Evolutionary conservation across 2,797 vertebrate species (phyloP), one percentile per base, ranked within the genome.

Genomic region (Rhinatrema bivittatum): DNA sequence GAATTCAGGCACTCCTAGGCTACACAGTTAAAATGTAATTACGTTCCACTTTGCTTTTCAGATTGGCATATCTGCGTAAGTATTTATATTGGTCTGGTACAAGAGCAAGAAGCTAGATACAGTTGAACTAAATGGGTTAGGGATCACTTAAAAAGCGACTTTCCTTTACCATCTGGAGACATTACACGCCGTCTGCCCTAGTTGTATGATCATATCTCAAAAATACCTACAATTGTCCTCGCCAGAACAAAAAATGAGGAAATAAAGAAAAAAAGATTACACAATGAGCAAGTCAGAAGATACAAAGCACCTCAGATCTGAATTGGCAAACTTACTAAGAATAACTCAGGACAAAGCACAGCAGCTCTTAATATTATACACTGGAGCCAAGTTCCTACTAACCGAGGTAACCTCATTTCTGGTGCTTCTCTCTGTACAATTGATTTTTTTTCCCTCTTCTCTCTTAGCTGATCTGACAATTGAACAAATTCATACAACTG

Each of bases 401-500:
- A 67, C 50, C 47, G 72, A 70, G 34, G 36, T 66, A 75, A 82
- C 76, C 65, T 70, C 64, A 74, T 78, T 81, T 75, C 61, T 76
- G 49, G 18, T 53, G 49, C 43, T 78, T 82, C 82, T 77, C 67
- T 60, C 56, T 11, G 38, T 53, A 74, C n/a, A 81, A 81, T 70
- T 79, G 56, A 66, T 68, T 74, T 62, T 48, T 54, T 54, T 52
- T 10, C 23, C 42, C 65, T 61, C 12, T 12, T 65, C 64, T 78
- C 12, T 65, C 64, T 78, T 70, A 72, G 73, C 60, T 60, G 22
- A 69, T 78, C 76, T 82, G 68, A 71, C 88, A 88, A 89, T 79
- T 76, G 72, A 82, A 76, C 73, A 76, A 88, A 91, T 72, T 71
- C 76, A 75, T 70, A 62, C 52, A 81, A 78, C 65, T 68, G 66